Evolutionary conservation across 1,140 invertebrate species (phyloP).

Genomic region (Acyrthosiphon pisum): DNA sequence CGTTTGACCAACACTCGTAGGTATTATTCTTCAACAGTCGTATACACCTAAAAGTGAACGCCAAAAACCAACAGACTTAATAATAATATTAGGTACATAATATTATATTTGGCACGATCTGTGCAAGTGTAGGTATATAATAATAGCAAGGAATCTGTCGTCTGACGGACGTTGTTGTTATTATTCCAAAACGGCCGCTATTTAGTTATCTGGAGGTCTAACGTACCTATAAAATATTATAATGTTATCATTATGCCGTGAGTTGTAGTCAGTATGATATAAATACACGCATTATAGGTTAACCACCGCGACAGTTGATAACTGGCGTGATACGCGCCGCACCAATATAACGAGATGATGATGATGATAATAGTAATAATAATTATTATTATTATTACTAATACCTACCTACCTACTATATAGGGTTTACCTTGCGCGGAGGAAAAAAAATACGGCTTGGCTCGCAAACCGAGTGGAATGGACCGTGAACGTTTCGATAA

Average conservation of each 20-base stretch:
- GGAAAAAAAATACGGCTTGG: neutral
- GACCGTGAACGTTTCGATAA: conserved; percentile 50
- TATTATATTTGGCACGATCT: neutral
- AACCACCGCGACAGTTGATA: neutral
- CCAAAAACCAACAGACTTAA: neutral
- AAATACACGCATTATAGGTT: neutral
- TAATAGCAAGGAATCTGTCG: neutral
- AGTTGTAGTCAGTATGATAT: neutral
- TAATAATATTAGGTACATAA: too few species aligned
- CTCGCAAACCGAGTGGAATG: conserved; percentile 52
- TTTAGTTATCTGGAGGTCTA: neutral
- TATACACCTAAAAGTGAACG: neutral
- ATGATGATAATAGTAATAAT: neutral
- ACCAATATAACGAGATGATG: neutral
- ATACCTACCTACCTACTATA: neutral
- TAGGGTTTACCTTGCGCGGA: neutral
- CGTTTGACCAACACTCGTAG: too few species aligned
- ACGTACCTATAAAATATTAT: neutral
- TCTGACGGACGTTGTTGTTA: neutral
- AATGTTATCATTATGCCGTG: neutral
- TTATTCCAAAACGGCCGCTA: too few species aligned
- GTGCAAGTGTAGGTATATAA: neutral
- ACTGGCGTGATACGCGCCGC: neutral
- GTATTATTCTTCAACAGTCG: neutral
- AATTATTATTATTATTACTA: neutral